Evolutionary conservation across 2,797 vertebrate species (phyloP).

Genomic region (Rhynchonycteris naso): DNA sequence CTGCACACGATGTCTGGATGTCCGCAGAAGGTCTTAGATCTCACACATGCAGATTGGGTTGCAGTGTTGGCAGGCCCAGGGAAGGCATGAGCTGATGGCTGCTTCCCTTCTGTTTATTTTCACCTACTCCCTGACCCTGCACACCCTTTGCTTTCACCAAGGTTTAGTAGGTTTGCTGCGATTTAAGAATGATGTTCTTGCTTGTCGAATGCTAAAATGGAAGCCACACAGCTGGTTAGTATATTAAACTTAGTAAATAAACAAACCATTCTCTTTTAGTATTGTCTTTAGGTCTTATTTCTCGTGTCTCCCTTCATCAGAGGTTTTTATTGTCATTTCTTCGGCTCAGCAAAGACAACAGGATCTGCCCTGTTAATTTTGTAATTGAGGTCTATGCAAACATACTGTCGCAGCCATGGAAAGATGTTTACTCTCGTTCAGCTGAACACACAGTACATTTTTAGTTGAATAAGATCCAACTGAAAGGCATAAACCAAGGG

Average conservation of each 20-base stretch:
- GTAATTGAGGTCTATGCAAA: conserved; percentile 74
- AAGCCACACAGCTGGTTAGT: conserved; percentile 60
- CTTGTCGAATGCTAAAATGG: conserved; percentile 46
- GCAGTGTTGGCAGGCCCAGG: neutral
- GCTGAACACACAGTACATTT: conserved; percentile 72
- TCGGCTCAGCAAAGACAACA: conserved; percentile 32
- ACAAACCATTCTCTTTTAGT: conserved; percentile 31
- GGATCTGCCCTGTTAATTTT: conserved; percentile 68
- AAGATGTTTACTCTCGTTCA: conserved; percentile 60
- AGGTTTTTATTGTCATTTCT: conserved; percentile 70
- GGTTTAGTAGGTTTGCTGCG: conserved; percentile 6
- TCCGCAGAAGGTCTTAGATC: neutral
- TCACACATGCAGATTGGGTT: neutral
- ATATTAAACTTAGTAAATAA: conserved; percentile 59
- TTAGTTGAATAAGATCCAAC: conserved; percentile 71
- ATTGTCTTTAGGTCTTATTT: conserved; percentile 63
- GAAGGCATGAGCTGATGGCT: neutral
- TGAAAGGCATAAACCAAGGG: conserved; percentile 64
- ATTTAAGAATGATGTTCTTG: conserved; percentile 53
- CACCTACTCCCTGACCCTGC: too few species aligned
- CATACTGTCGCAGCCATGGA: conserved; percentile 34
- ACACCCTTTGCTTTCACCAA: neutral
- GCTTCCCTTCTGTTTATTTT: neutral
- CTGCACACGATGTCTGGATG: neutral
- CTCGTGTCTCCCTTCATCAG: conserved; percentile 45